Base-by-base conservation (phyloP, 2,113 vertebrate species). In the Calyptommatus sinebrachiatus region DNA sequence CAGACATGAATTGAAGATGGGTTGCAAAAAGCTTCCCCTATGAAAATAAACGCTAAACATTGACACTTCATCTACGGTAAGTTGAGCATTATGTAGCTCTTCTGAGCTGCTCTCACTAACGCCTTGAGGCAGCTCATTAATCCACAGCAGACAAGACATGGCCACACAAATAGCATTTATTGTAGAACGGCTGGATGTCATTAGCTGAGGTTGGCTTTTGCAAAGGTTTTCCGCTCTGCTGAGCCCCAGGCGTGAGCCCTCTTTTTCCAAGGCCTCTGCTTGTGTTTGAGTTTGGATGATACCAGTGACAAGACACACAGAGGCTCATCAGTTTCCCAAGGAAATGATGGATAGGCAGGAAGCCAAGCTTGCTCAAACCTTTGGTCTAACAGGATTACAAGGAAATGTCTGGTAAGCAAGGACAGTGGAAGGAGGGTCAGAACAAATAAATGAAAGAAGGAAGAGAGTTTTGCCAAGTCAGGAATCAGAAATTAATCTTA, bases 101-200 rank as follows among this genome's bases (percentile, higher is more conserved):
- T 79, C 87, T 82, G 77, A 69, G 69, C 73, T 68, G 78, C 48
- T 80, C 48, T 80, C 62, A 53, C 77, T 88, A 84, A 81, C 87
- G 85, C 90, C 89, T 89, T 28, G 41, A 46, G 83, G 90, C 86
- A 85, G 83, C 84, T 91, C 91, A 76, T 83, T 92, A 90, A 92
- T 88, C 80, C 79, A 12, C 9, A 92, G 85, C 87, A 87, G 89
- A 86, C 76, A 48, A 75, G 82, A 76, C 79, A 61, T 0, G 78
- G 91, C 92, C 91, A 92, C 91, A 91, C 91, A 93, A 81, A 87
- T 85, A 87, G 90, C 66, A 65, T 89, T 89, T 89, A 90, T 83
- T 78, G 85, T 71, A 83, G 79, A 83, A 84, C 87, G 91, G 88
- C 93, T 91, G 92, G 87, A 89, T 93, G 82, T 92, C 91, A 91